Evolutionary conservation across 2,113 vertebrate species (phyloP), one percentile per base, ranked within the genome.

Genomic region (Chamaetylas fuelleborni): DNA sequence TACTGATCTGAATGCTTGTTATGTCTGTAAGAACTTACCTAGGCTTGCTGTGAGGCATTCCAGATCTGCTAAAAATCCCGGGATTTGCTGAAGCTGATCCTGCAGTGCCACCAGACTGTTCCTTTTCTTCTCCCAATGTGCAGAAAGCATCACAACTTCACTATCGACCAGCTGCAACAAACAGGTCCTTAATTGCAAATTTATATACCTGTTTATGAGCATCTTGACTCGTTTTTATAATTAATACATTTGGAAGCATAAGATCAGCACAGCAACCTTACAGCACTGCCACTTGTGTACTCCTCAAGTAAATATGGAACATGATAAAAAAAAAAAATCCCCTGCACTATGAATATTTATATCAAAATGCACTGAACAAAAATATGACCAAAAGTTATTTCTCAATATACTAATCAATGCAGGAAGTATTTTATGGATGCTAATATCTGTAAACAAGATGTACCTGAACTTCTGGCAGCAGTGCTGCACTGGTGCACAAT

Each of bases 141-240:
- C 99, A 7, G 99, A 99, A 14, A 99, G 98, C 99, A 99, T 99
- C 65, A 99, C 99, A 77, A 99, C 98, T 93, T 99, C 98, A 17
- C 99, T 99, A 79, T 99, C 99, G 36, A 98, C 98, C 54, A 97
- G 96, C 99, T 99, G 94, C 57, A 97, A 98, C 47, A 95, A 85
- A 65, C 20, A 72, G 71, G 29, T 47, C 8, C 70, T 91, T 34
- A 92, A 23, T 28, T 88, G 28, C 16, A 43, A 73, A 51, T 66
- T 67, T 23, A 64, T 12, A 3, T 47, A 58, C 29, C n/a, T 67
- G 23, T 47, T 82, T 61, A 72, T 5, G 1, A 93, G 15, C 25
- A 69, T 56, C 54, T n/a, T 53, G 42, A 85, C 12, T 56, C 9
- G 33, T 57, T 61, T 79, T 79, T 69, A 42, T 8, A 79, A 65